These are phyloP conservation scores for Alviniconcha marisindica DNA, from an alignment of 1,140 invertebrate genomes.

Conservation along the genomic window DNA sequence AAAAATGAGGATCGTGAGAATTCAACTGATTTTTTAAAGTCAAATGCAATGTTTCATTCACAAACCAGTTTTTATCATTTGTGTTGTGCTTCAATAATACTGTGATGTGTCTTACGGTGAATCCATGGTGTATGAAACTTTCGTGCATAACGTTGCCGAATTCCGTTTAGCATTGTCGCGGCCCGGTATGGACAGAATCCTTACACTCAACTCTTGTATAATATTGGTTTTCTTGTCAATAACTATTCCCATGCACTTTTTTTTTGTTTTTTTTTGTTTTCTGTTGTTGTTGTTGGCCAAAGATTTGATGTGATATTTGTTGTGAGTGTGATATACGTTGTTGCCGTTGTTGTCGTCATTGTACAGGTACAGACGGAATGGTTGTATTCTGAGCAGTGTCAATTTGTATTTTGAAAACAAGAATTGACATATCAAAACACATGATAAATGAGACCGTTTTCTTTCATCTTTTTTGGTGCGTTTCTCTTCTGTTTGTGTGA, in stretches of 20 bases:
- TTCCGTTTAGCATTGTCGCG: neutral
- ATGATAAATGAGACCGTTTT: conserved; percentile 21
- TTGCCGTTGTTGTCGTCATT: conserved; percentile 33
- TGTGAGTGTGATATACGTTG: conserved; percentile 34
- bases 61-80: neutral
- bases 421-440: conserved; percentile 39
- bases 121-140: neutral
- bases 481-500: too few relatives aligned
- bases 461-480: too few relatives aligned
- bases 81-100: neutral
- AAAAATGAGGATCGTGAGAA: too few relatives aligned
- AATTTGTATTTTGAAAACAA: conserved; percentile 40
- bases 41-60: neutral
- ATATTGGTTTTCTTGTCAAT: too few relatives aligned
- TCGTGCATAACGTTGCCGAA: neutral
- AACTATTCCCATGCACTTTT: conserved; percentile 6
- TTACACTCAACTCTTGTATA: too few relatives aligned
- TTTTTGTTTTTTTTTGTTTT: neutral
- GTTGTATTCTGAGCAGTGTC: conserved; percentile 35
- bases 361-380: conserved; percentile 18
- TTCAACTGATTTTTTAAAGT: too few relatives aligned
- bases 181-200: neutral
- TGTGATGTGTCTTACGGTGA: neutral
- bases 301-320: conserved; percentile 36
- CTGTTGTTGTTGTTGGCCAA: conserved; percentile 32